Base-by-base conservation (phyloP, 1,140 invertebrate species). In the Bathynomus jamesi region DNA sequence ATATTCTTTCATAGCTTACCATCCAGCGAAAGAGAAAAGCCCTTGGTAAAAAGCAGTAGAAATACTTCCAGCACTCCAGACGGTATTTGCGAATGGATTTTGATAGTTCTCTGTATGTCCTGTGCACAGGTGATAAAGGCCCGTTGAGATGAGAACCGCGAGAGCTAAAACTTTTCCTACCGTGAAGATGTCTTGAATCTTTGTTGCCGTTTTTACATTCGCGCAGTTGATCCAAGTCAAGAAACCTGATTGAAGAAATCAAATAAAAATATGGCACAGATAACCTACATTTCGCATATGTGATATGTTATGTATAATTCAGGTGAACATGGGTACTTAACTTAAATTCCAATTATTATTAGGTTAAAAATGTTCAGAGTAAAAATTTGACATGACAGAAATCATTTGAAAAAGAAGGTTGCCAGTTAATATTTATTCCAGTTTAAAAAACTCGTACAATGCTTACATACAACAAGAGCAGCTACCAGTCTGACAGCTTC, bases 191-290 rank as follows among this genome's bases (percentile, higher is more conserved):
- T 97, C 94, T 81, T 97, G 95, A 0, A 98, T 88, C 70, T 90
- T 86, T 3, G 95, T 96, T 4, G 94, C 92, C 89, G 91, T 94
- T 84, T 95, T 95, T 0, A 99, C 96, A 82, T 96, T 93, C 78
- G 91, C 93, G 81, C 95, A 98, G 82, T 99, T 99, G 62, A 98
- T 89, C 27, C 90, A 91, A 0, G 95, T 98, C 17, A 99, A 83
- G 27, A 97, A 85, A 84, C 93, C 95, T 97, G 83, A 29, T 86
- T 85, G 24, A 28, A 29, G 40, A 13, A 32, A 7, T 3, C 25
- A 13, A 3, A 31, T 65, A 10, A 29, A 1, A n/a, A 32, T n/a
- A n/a, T n/a, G n/a, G n/a, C n/a, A 65, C 4, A 29, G 3, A 65
- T 2, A 1, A 53, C n/a, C n/a, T n/a, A n/a, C n/a, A n/a, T n/a